Evolutionary conservation across 2,888 invertebrate genomes (phyloP), one percentile per base, ranked within the genome.

Genomic region (Gortyna flavago): DNA sequence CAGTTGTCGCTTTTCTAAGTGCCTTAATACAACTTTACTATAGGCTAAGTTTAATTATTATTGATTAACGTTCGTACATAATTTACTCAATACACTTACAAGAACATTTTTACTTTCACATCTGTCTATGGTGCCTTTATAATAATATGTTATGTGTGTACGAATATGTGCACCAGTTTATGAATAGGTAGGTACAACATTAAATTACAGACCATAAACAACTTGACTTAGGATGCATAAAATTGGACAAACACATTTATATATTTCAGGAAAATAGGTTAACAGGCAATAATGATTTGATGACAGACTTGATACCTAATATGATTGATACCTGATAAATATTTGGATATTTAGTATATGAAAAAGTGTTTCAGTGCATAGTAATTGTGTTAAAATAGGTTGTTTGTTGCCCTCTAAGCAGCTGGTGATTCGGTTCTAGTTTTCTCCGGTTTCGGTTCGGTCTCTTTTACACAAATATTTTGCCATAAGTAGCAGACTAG

Each of bases 401-500:
- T 51, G 9, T 48, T 68, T 64, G 32, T 59, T 75, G 41, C 29
- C 7, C n/a, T 32, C 7, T 41, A 25, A 54, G 16, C 57, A 69
- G 16, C 16, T n/a, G 11, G 11, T 67, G 48, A 51, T 48, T 48
- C 16, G n/a, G 67, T 67, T 41, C 35, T 54, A 54, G 9, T 59
- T 59, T 66, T 57, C 66, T 32, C 21, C 5, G 11, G 38, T 35
- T 74, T 67, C 44, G 61, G 66, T 74, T 67, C 44, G 61, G 66
- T 59, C 9, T 77, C 64, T 81, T 76, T 77, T 72, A 79, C 51
- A 87, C 80, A 76, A 77, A 75, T 75, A 79, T 78, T 75, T 84
- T 77, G 70, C 81, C 79, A 74, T 81, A 87, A 82, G 84, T 75
- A 86, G 75, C 75, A 89, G 91, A 91, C 91, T 91, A 91, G 91